Percentiles rank a stretch among this genome's conserved stretches.
Conservation (phyloP, 2,113 vertebrate genomes). For the Amphiprion percula region DNA sequence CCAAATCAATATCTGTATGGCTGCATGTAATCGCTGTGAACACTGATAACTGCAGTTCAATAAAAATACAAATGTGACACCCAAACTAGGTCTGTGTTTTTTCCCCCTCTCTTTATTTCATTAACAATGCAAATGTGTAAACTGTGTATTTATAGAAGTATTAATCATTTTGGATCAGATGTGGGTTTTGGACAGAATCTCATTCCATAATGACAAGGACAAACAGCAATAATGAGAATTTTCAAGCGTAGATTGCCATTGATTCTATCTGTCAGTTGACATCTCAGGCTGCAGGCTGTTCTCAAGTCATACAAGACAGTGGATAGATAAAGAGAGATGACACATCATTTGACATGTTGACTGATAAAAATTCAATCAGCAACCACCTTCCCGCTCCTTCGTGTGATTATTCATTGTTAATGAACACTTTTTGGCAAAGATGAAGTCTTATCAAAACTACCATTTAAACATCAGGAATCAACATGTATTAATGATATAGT, state of each 20-base stretch:
- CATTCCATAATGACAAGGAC: conserved; percentile 46
- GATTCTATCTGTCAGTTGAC: conserved; percentile 61
- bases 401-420: conserved; percentile 47
- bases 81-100: neutral
- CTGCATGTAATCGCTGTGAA: conserved; percentile 12
- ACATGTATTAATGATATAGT: neutral
- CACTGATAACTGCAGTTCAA: conserved; percentile 1
- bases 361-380: conserved; percentile 65
- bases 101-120: neutral
- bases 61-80: conserved; percentile 7
- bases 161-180: conserved; percentile 43
- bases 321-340: conserved; percentile 49
- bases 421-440: conserved; percentile 21
- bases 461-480: neutral
- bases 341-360: conserved; percentile 62
- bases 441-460: neutral
- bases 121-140: conserved; percentile 3
- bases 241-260: conserved; percentile 35
- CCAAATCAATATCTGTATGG: conserved; percentile 32
- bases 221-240: conserved; percentile 54
- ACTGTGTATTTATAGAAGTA: neutral
- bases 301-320: conserved; percentile 39
- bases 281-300: conserved; percentile 43
- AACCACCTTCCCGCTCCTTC: conserved; percentile 6
- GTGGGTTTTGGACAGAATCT: conserved; percentile 21